These are phyloP conservation scores for Oncorhynchus gorbuscha DNA, from an alignment of 2,113 vertebrate genomes.

Conservation along the genomic window DNA sequence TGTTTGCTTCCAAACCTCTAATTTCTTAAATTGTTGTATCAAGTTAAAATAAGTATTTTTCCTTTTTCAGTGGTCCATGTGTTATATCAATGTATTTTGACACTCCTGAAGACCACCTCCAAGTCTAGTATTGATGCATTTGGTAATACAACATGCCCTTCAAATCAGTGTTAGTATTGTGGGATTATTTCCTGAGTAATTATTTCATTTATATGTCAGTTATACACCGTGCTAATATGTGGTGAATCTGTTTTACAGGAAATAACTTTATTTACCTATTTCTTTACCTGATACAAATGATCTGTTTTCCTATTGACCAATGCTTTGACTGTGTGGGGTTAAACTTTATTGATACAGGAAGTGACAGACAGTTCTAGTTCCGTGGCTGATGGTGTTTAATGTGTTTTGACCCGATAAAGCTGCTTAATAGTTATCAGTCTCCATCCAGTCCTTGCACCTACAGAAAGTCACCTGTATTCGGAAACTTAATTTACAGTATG, in stretches of 20 bases:
- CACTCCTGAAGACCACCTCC: no score
- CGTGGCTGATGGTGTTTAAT: no score
- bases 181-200: background rate
- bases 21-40: background rate
- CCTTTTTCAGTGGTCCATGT: background rate
- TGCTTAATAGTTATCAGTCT: background rate
- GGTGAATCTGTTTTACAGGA: no score
- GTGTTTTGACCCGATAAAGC: no score
- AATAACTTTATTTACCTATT: background rate
- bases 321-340: no score
- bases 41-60: background rate
- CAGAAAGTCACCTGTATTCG: no score
- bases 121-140: no score
- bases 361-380: no score
- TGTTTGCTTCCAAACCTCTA: background rate
- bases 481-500: no score
- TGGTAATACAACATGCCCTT: no score
- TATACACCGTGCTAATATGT: background rate
- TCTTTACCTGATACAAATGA: background rate
- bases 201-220: background rate
- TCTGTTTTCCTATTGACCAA: background rate
- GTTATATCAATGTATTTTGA: background rate
- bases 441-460: no score
- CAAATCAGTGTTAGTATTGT: background rate
- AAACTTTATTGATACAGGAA: no score